A percentile compares a stretch with the other conserved stretches of the same genome.
phyloP scores from a whole-genome alignment of 2,888 invertebrate species.

The Lasioglossum lativentre region DNA sequence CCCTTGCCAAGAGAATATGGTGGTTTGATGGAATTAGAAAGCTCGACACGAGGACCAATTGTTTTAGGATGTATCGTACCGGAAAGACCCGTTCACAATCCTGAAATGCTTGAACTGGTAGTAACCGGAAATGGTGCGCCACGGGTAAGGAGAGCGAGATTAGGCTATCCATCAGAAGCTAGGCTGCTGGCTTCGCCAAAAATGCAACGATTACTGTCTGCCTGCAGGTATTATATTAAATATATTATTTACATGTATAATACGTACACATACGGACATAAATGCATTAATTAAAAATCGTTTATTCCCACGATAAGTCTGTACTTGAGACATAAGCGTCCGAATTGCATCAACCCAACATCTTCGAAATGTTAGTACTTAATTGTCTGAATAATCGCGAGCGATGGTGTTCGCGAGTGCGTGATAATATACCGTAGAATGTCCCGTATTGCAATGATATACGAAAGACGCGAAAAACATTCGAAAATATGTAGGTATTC shows the following conservation, averaged over 20 bases:
- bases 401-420: not conserved
- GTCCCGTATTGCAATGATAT: conserved; percentile 47
- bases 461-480: conserved; percentile 48
- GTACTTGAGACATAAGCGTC: not conserved
- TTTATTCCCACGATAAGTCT: not conserved
- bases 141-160: conserved; percentile 80
- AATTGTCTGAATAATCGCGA: not conserved
- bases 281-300: no score
- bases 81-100: conserved; percentile 82
- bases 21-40: conserved; percentile 84
- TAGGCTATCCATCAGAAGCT: conserved; percentile 84
- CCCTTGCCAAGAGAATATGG: conserved; percentile 82
- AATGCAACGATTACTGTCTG: conserved; percentile 85
- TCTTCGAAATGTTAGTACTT: not conserved
- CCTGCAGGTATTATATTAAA: conserved; percentile 81
- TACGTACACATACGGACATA: not conserved
- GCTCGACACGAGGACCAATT: conserved; percentile 83
- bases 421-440: conserved; percentile 46
- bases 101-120: conserved; percentile 83
- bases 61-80: conserved; percentile 86
- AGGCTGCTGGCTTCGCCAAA: conserved; percentile 85
- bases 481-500: conserved; percentile 50
- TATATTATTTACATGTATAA: not conserved
- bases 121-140: conserved; percentile 82
- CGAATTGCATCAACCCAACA: not conserved